phyloP scores from a whole-genome alignment of 2,113 vertebrate species.

The Puma concolor region DNA sequence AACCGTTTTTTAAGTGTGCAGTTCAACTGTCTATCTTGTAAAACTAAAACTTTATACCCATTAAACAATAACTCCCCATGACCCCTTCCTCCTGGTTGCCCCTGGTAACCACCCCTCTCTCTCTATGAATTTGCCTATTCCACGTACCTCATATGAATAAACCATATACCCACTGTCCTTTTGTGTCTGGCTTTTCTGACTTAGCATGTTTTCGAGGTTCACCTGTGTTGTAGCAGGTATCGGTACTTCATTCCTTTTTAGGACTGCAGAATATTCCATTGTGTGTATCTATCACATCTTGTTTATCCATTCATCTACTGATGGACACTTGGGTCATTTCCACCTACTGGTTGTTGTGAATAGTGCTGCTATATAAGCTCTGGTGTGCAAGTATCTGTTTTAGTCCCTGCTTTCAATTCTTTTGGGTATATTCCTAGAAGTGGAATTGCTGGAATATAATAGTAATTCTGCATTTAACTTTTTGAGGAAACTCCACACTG shows the following conservation, averaged over 20 bases:
- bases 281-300: neutral
- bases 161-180: neutral
- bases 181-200: neutral
- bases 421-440: neutral
- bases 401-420: neutral
- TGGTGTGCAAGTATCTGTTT: neutral
- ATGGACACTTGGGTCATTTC: neutral
- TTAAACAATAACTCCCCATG: neutral
- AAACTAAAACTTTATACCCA: neutral
- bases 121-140: neutral
- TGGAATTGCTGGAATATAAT: neutral
- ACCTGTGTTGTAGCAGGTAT: neutral
- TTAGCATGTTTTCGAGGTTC: neutral
- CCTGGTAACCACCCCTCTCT: neutral
- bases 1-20: neutral
- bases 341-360: neutral
- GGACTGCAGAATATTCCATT: neutral
- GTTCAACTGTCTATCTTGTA: neutral
- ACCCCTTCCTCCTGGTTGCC: too few relatives aligned
- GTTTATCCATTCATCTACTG: neutral
- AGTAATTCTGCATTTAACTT: neutral
- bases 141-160: neutral
- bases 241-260: neutral
- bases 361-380: neutral
- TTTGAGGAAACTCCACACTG: neutral